Conservation (phyloP, 2,888 invertebrate genomes). For the Mythimna lalbum region DNA sequence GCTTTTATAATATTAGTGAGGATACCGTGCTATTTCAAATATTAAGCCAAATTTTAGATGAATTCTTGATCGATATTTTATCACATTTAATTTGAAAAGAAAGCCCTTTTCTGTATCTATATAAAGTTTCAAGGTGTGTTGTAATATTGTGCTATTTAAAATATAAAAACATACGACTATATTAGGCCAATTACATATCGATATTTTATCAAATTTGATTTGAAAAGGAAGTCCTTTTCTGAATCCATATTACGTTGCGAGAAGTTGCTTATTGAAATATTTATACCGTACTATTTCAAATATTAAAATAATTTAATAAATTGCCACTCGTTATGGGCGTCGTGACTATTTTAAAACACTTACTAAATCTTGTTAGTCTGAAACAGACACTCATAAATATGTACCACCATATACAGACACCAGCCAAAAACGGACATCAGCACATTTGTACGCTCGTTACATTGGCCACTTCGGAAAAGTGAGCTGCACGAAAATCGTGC, state of each 20-base stretch:
- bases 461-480: slow-evolving; percentile 20
- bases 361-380: slow-evolving; percentile 4
- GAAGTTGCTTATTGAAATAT: neutral
- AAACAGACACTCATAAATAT: slow-evolving; percentile 19
- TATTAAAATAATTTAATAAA: neutral
- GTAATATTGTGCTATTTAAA: no score
- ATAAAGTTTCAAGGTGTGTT: no score
- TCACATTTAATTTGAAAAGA: neutral
- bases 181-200: neutral
- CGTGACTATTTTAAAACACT: slow-evolving; percentile 15
- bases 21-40: no score
- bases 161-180: slow-evolving; percentile 1
- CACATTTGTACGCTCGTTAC: slow-evolving; percentile 1
- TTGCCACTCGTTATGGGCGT: neutral
- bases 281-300: neutral
- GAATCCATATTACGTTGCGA: no score
- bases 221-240: neutral
- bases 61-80: no score
- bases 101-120: no score
- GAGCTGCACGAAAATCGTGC: slow-evolving; percentile 31
- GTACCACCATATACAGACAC: neutral
- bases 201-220: slow-evolving; percentile 4
- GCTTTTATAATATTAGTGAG: no score
- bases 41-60: no score
- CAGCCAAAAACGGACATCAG: neutral